Percentiles rank a stretch among this genome's conserved stretches.
These are phyloP conservation scores for Lepidurus apus DNA, from an alignment of 1,140 invertebrate species.

Conservation along the genomic window DNA sequence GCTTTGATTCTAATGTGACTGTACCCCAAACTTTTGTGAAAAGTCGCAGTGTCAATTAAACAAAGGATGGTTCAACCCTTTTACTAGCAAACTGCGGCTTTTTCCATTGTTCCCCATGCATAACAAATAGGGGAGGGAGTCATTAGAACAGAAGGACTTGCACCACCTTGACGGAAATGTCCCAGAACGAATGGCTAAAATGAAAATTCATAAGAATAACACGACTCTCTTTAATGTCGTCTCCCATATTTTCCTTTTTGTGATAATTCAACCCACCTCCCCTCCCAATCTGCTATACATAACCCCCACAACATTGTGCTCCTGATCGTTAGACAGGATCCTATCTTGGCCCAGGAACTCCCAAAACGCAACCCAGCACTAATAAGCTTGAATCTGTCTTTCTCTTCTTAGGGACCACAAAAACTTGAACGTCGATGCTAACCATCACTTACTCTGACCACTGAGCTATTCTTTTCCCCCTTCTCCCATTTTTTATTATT, in stretches of 20 bases:
- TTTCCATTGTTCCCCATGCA: constrained; percentile 11
- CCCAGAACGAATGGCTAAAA: constrained; percentile 21
- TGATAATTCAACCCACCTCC: neutral
- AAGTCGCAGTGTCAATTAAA: constrained; percentile 12
- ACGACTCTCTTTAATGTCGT: neutral
- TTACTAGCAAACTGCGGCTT: neutral
- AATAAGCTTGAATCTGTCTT: neutral
- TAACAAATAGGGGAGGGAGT: constrained; percentile 14
- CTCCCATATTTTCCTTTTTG: neutral
- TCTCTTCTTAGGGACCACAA: neutral
- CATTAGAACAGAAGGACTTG: constrained; percentile 5
- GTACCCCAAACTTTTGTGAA: neutral
- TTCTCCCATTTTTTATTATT: neutral
- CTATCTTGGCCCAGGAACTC: neutral
- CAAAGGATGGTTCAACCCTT: constrained; percentile 18
- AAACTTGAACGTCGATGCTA: neutral
- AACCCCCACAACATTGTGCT: neutral
- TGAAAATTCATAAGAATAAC: constrained; percentile 19
- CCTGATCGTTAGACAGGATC: neutral
- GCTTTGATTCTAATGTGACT: constrained; percentile 11
- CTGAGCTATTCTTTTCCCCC: constrained; percentile 15
- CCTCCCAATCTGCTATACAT: neutral
- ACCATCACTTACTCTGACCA: neutral
- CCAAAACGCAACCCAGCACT: neutral
- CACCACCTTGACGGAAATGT: constrained; percentile 21